Evolutionary conservation across 2,888 invertebrate species (phyloP), one percentile per base, ranked within the genome.

Genomic region (Lycaena phlaeas): DNA sequence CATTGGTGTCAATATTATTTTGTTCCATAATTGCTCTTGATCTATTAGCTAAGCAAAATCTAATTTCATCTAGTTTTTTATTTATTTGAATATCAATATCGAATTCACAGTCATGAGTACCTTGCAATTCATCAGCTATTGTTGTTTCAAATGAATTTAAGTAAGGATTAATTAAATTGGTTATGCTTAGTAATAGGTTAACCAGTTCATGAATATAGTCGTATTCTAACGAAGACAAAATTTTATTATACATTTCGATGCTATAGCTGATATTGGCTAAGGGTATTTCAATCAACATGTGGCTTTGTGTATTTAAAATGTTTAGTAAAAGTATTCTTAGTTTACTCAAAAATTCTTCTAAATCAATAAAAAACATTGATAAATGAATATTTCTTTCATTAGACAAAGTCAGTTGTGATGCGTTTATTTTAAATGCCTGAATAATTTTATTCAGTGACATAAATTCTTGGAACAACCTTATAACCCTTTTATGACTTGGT

Each of bases 391-490:
- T 61, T 10, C 69, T 49, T 36, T 73, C 65, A 27, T 64, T 52
- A 2, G 69, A 52, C 5, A 73, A 42, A 2, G 50, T 54, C 1
- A 71, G 50, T 14, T 66, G 50, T 3, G 17, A 36, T 6, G 49
- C 52, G 2, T 14, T 10, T 5, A 42, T 39, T 54, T 69, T 69
- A 44, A 78, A 77, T 14, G 63, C 54, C 36, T 54, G 57, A 5
- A 78, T 61, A 2, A 56, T 57, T 36, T 43, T 56, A 50, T 68
- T 59, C 3, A 81, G 46, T 7, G 55, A 57, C 38, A 44, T 60
- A 49, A 73, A 77, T 50, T 78, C 71, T 54, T 78, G 75, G 14
- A 79, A 48, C 18, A 81, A 54, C 44, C 79, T 59, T 40, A 81
- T 75, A 9, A 78, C 46, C 57, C 66, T 70, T 43, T 77, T 81